A percentile compares a stretch with the other conserved stretches of the same genome.
Conservation (phyloP, 2,797 vertebrate species). For the Hemibagrus guttatus region DNA sequence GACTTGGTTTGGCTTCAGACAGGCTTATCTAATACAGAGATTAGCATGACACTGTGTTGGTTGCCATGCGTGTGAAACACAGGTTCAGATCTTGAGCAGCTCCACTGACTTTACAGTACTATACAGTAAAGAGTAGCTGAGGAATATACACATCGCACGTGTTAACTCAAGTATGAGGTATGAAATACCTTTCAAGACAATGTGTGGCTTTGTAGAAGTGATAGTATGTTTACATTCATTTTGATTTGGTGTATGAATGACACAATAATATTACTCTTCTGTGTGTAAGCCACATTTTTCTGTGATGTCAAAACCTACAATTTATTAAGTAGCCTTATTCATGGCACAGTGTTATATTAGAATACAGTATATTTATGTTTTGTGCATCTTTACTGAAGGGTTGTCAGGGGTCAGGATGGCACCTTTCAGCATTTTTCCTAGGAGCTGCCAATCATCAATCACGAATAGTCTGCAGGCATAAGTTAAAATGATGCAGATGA, state of each 20-base stretch:
- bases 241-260: not conserved
- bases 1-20: constrained; percentile 31
- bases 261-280: not conserved
- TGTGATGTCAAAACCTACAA: not conserved
- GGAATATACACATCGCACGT: not conserved
- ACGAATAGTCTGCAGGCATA: constrained; percentile 1
- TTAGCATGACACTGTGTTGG: constrained; percentile 39
- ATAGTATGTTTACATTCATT: not conserved
- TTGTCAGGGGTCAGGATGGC: not conserved
- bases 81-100: not conserved
- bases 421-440: constrained; percentile 1
- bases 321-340: not conserved
- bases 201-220: not conserved
- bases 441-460: constrained; percentile 25
- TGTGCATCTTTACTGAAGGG: not conserved
- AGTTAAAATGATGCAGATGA: constrained; percentile 1
- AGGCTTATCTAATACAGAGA: not conserved
- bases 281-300: not conserved
- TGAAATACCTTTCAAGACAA: not conserved
- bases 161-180: not conserved
- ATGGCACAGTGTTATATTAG: not conserved
- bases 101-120: not conserved
- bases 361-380: not conserved
- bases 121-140: not conserved
- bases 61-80: not conserved